Base-by-base conservation (phyloP, 2,888 invertebrate genomes). In the Ectobius pallidus region DNA sequence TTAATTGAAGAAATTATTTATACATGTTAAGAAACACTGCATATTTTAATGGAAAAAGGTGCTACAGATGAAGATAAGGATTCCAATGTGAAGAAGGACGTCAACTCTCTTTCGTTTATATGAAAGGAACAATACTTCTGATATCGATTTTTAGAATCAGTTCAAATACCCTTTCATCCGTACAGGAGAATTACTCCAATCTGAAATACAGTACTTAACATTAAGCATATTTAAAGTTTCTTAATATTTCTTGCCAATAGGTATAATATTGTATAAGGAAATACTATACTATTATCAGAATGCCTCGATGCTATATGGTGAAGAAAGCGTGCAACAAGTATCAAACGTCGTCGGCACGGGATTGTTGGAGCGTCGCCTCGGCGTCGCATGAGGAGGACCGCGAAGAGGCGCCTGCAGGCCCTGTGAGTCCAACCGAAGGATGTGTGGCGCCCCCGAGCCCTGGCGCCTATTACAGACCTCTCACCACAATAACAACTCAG, bases 281-380 rank as follows among this genome's bases (percentile, higher is more conserved):
- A n/a, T n/a, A n/a, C n/a, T n/a, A n/a, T n/a, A n/a, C n/a, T n/a
- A n/a, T n/a, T n/a, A 34, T 34, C 55, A 72, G 22, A 27, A 75
- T 75, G 75, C 75, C 75, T n/a, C 70, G 75, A 18, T 75, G 75
- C 46, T 75, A 75, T 65, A 75, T 75, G 75, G 75, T 75, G 68
- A 91, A 90, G 86, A 90, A 91, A 82, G 84, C 87, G 81, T 87
- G 85, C 85, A 83, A 83, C 82, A 83, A 83, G 82, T 83, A 83
- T 76, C 73, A 70, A 32, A 74, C 20, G 42, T 61, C 30, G 52
- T 42, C 73, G 39, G 75, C 27, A 46, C 73, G 69, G 7, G 68
- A 76, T 44, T n/a, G 68, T 39, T 61, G 76, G 73, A 22, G 76
- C 75, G 20, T 75, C 75, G 55, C 77, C 76, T 30, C 73, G 22